Percentiles rank a stretch among this genome's conserved stretches.
phyloP scores from a whole-genome alignment of 2,797 vertebrate species.

The Sparidentex hasta region DNA sequence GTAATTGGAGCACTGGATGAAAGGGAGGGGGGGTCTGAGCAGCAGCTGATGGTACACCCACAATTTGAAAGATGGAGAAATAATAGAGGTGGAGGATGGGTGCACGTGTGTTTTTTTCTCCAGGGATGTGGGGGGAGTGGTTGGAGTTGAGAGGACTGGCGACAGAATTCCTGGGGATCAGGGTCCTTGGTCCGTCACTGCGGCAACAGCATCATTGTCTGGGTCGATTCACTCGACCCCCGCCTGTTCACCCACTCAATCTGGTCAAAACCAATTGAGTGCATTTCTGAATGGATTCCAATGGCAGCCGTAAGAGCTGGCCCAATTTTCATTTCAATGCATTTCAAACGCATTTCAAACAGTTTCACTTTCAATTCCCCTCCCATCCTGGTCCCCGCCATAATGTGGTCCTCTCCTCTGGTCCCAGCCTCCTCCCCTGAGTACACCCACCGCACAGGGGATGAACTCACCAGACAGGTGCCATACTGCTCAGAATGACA shows the following conservation, averaged over 20 bases:
- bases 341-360: constrained; percentile 76
- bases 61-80: constrained; percentile 63
- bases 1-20: constrained; percentile 72
- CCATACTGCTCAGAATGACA: constrained; percentile 73
- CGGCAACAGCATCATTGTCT: constrained; percentile 71
- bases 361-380: constrained; percentile 75
- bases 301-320: constrained; percentile 56
- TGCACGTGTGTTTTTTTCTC: neutral
- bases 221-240: constrained; percentile 64
- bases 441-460: constrained; percentile 47
- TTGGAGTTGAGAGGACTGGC: constrained; percentile 32
- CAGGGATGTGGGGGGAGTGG: neutral
- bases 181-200: constrained; percentile 39
- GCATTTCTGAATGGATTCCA: constrained; percentile 69
- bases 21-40: constrained; percentile 11
- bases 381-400: constrained; percentile 46
- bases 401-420: constrained; percentile 61
- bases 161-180: constrained; percentile 30
- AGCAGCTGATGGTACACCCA: constrained; percentile 50
- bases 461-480: constrained; percentile 76
- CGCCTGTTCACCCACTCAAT: constrained; percentile 65
- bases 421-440: constrained; percentile 23
- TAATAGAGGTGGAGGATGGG: constrained; percentile 67
- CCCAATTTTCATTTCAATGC: constrained; percentile 78
- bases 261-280: constrained; percentile 74